phyloP scores from a whole-genome alignment of 2,888 invertebrate genomes.

The Ischnura elegans region DNA sequence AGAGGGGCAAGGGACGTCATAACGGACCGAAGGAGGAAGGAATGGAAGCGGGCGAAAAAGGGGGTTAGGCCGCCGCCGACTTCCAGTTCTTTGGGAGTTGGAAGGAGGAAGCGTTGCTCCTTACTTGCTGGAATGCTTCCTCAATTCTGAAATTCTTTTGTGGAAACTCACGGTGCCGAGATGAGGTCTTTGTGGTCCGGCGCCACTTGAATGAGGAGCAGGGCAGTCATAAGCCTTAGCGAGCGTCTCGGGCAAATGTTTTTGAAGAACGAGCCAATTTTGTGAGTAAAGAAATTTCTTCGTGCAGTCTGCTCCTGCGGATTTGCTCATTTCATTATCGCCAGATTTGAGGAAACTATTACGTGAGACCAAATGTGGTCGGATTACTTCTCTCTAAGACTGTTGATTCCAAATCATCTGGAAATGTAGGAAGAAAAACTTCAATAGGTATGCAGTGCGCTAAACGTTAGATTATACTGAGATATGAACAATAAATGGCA shows the following conservation, averaged over 20 bases:
- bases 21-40: not conserved
- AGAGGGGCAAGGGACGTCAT: not conserved
- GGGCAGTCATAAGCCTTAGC: not conserved
- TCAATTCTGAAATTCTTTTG: slow-evolving; percentile 16
- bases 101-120: not conserved
- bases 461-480: too few species aligned
- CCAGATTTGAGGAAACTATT: too few species aligned
- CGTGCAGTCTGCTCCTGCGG: too few species aligned
- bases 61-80: not conserved
- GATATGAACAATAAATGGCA: too few species aligned
- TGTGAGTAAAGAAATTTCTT: not conserved
- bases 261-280: not conserved
- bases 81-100: not conserved
- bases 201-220: not conserved
- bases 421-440: too few species aligned
- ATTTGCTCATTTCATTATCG: too few species aligned
- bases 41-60: not conserved
- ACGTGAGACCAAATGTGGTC: too few species aligned
- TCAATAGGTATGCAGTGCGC: too few species aligned
- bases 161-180: not conserved
- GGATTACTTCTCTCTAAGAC: too few species aligned
- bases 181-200: not conserved
- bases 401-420: too few species aligned
- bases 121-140: slow-evolving; percentile 15
- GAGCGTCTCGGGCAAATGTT: not conserved